Percentiles rank a stretch among this genome's conserved stretches.
Conservation (phyloP, 2,113 vertebrate genomes). For the Synodontis membranacea region DNA sequence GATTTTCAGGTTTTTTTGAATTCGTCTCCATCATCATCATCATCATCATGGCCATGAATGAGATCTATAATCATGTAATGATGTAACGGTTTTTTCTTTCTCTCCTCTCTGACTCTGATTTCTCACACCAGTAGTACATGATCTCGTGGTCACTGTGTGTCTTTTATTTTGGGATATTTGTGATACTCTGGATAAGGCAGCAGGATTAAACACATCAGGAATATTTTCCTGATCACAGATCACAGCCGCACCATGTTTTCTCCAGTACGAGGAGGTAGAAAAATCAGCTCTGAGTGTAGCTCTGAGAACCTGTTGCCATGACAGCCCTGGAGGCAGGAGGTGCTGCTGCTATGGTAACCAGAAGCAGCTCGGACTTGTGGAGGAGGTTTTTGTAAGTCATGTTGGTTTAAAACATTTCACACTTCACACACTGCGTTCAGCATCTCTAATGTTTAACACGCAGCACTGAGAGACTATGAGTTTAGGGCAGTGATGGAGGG, state of each 20-base stretch:
- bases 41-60: neutral
- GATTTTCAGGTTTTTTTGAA: neutral
- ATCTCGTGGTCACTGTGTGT: neutral
- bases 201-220: neutral
- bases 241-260: neutral
- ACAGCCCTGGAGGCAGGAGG: slow-evolving; percentile 18
- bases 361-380: neutral
- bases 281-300: neutral
- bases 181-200: neutral
- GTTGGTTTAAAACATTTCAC: neutral
- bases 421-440: neutral
- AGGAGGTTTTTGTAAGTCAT: neutral
- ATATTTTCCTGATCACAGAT: neutral
- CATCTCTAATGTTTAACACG: neutral
- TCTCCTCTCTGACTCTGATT: neutral
- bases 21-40: neutral
- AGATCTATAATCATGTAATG: neutral
- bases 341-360: slow-evolving; percentile 36
- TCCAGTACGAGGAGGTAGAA: neutral
- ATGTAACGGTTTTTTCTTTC: neutral
- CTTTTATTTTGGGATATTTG: neutral
- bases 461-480: neutral
- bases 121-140: neutral
- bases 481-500: neutral
- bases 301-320: slow-evolving; percentile 36